A percentile compares a stretch with the other conserved stretches of the same genome.
phyloP scores from a whole-genome alignment of 1,140 invertebrate species.

The Trichogramma pretiosum region DNA sequence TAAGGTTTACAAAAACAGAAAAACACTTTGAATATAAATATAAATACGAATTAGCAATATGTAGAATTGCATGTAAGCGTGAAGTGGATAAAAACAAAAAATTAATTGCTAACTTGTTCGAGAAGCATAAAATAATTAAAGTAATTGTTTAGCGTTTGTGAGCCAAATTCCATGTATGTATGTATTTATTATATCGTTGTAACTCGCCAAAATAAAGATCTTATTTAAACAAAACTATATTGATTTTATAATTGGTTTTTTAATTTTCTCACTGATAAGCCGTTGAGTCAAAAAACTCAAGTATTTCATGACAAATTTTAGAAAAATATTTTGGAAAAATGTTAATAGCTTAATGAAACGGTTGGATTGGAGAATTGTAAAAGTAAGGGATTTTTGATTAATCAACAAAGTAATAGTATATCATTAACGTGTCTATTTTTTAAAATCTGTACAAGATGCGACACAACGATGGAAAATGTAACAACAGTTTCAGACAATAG shows the following conservation, averaged over 20 bases:
- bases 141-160: slow-evolving; percentile 19
- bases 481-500: slow-evolving; percentile 2
- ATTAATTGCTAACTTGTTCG: slow-evolving; percentile 7
- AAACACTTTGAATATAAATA: slow-evolving; percentile 4
- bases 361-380: background rate
- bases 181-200: slow-evolving; percentile 21
- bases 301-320: background rate
- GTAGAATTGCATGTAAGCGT: slow-evolving; percentile 7
- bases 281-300: background rate
- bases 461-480: slow-evolving; percentile 9
- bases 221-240: slow-evolving; percentile 14
- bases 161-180: slow-evolving; percentile 18
- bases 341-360: background rate
- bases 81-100: slow-evolving; percentile 1
- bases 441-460: slow-evolving; percentile 11
- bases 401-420: background rate
- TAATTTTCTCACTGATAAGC: background rate
- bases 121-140: too few relatives aligned
- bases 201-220: slow-evolving; percentile 19
- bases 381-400: background rate
- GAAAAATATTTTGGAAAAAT: background rate
- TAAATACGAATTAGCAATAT: too few relatives aligned
- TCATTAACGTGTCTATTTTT: slow-evolving; percentile 11
- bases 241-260: background rate
- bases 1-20: slow-evolving; percentile 7